These are phyloP conservation scores for Mantis religiosa DNA, from an alignment of 2,888 invertebrate genomes.

Conservation along the genomic window DNA sequence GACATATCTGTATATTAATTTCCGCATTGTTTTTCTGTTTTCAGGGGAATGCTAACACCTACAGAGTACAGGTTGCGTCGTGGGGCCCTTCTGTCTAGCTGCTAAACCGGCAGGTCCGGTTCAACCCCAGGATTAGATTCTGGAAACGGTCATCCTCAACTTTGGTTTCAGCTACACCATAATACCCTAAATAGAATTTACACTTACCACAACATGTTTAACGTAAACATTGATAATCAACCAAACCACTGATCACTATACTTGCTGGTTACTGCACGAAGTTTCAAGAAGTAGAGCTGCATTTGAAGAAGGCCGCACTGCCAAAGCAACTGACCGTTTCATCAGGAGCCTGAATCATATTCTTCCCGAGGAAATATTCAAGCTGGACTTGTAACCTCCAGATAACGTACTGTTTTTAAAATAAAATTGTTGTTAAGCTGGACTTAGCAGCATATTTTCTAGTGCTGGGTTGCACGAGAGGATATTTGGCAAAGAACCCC, in stretches of 20 bases:
- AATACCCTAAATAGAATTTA: neutral
- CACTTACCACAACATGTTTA: neutral
- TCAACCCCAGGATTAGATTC: neutral
- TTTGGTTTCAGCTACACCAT: neutral
- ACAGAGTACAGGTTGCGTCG: constrained; percentile 61
- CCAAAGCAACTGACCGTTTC: neutral
- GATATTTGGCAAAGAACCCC: neutral
- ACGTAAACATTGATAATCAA: neutral
- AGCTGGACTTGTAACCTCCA: neutral
- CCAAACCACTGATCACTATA: neutral
- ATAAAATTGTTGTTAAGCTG: neutral
- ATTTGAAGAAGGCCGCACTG: neutral
- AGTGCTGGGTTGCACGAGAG: neutral
- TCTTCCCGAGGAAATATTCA: neutral
- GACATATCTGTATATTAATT: no score
- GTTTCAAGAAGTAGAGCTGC: neutral
- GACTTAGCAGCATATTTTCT: neutral
- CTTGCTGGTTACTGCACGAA: neutral
- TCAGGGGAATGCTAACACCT: constrained; percentile 65
- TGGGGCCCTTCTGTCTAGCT: constrained; percentile 6
- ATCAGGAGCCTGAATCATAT: neutral
- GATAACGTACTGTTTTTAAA: neutral
- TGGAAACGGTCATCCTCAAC: neutral
- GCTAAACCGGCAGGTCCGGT: neutral
- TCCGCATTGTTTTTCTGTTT: constrained; percentile 32